phyloP scores from a whole-genome alignment of 2,797 vertebrate genomes.

The Lithobates pipiens region DNA sequence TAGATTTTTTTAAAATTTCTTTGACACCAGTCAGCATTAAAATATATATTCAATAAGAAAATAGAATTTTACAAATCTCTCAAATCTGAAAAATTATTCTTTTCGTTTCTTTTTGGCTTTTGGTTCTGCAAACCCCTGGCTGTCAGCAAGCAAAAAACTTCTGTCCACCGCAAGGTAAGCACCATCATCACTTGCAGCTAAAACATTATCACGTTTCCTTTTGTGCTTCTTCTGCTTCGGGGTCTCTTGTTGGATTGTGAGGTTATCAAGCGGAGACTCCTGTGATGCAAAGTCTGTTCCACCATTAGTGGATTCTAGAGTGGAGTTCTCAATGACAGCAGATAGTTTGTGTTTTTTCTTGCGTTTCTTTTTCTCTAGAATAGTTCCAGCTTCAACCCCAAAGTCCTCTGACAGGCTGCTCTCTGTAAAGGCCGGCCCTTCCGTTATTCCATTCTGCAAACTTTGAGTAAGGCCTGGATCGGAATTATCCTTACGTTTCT shows the following conservation, averaged over 20 bases:
- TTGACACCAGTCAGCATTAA: background rate
- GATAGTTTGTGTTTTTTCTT: conserved; percentile 39
- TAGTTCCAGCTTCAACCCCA: background rate
- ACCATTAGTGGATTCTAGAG: background rate
- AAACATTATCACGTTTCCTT: conserved; percentile 66
- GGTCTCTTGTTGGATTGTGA: conserved; percentile 51
- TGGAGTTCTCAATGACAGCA: background rate
- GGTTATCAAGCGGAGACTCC: background rate
- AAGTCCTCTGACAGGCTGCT: background rate
- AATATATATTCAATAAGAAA: conserved; percentile 23
- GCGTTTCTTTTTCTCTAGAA: conserved; percentile 7
- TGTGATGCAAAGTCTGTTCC: background rate
- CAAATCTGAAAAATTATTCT: background rate
- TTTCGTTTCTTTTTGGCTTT: conserved; percentile 71
- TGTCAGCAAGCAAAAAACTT: conserved; percentile 68
- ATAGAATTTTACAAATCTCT: conserved; percentile 6
- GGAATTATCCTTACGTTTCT: background rate
- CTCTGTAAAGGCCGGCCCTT: background rate
- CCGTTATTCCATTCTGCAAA: conserved; percentile 1
- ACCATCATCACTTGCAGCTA: conserved; percentile 82
- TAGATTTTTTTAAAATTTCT: background rate
- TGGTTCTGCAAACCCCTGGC: conserved; percentile 61
- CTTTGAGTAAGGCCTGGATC: background rate
- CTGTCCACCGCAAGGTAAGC: conserved; percentile 81
- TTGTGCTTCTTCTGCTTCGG: conserved; percentile 75